phyloP scores from a whole-genome alignment of 2,797 vertebrate species.

The Champsocephalus gunnari region DNA sequence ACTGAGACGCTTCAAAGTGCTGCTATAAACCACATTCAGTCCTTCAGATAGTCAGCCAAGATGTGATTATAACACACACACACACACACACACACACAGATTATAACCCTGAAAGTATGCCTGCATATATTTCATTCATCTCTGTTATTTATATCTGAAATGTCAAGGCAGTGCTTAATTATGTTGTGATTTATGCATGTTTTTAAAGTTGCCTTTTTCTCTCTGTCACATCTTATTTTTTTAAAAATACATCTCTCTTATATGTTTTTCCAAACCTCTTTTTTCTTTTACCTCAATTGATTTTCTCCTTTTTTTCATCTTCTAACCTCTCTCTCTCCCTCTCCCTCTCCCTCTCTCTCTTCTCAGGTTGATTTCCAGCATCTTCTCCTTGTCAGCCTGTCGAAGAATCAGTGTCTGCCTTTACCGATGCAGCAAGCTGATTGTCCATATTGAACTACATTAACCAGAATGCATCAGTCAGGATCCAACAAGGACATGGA shows the following conservation, averaged over 20 bases:
- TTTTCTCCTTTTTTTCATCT: not conserved
- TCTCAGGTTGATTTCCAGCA: slow-evolving; percentile 64
- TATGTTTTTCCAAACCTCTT: not conserved
- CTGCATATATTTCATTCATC: slow-evolving; percentile 41
- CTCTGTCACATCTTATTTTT: not conserved
- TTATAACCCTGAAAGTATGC: slow-evolving; percentile 60
- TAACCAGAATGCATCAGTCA: slow-evolving; percentile 60
- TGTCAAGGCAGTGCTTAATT: slow-evolving; percentile 54
- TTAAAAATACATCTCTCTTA: no score
- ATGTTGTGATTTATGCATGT: slow-evolving; percentile 60
- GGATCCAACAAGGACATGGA: slow-evolving; percentile 36
- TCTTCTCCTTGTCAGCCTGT: slow-evolving; percentile 66
- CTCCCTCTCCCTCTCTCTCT: not conserved
- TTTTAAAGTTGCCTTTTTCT: slow-evolving; percentile 29
- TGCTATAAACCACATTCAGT: slow-evolving; percentile 65
- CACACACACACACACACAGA: slow-evolving; percentile 40
- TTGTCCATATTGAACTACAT: slow-evolving; percentile 39
- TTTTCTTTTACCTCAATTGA: no score
- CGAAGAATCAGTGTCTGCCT: slow-evolving; percentile 54
- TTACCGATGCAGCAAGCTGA: slow-evolving; percentile 40
- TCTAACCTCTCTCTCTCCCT: not conserved
- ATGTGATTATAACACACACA: slow-evolving; percentile 68
- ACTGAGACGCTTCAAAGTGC: slow-evolving; percentile 48
- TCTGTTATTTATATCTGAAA: slow-evolving; percentile 63
- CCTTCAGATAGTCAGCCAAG: slow-evolving; percentile 61